Base-by-base conservation (phyloP, 37 sponge, comb jelly and placozoan species). In the Diacarnus erythraeanus region DNA sequence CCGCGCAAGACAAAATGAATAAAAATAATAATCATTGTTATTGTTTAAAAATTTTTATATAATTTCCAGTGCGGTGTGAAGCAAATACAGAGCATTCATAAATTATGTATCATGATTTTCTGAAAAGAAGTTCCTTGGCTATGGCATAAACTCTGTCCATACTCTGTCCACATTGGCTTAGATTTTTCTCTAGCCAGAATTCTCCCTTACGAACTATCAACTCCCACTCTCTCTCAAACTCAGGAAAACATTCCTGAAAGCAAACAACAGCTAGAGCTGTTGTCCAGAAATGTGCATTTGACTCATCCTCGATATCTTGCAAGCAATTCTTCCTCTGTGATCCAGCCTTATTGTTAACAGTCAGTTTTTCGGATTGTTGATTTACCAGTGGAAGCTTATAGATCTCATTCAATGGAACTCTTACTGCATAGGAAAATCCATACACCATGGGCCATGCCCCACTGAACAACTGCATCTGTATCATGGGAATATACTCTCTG, bases 181-280 rank as follows among this genome's bases (percentile, higher is more conserved):
- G 18, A 1, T 84, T 68, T 17, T 59, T 29, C 42, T 86, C 71
- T n/a, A 86, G 22, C 87, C 87, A 86, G 27, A 36, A n/a, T 26
- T 57, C 38, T 27, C 76, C 81, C 47, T 86, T 86, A 37, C 38
- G 35, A 31, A 67, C 87, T 34, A 86, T 68, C 0, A 86, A 41
- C 36, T 68, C 71, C 87, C 87, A 86, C 63, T 86, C 87, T 20
- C 40, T 36, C n/a, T 64, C 56, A 37, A 75, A 40, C 25, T 65
- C 34, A 0, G 75, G 25, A 35, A 86, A 86, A 51, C 75, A 72
- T 39, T 75, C 80, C 59, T 57, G 40, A 38, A 86, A 56, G 36
- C 87, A 86, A n/a, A 66, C 69, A 25, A 86, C 61, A 21, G 87
- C 87, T 17, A 86, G 23, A 15, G 76, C 81, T 22, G 87, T 86